Conservation (phyloP, 2,113 vertebrate species). For the Poecile atricapillus region DNA sequence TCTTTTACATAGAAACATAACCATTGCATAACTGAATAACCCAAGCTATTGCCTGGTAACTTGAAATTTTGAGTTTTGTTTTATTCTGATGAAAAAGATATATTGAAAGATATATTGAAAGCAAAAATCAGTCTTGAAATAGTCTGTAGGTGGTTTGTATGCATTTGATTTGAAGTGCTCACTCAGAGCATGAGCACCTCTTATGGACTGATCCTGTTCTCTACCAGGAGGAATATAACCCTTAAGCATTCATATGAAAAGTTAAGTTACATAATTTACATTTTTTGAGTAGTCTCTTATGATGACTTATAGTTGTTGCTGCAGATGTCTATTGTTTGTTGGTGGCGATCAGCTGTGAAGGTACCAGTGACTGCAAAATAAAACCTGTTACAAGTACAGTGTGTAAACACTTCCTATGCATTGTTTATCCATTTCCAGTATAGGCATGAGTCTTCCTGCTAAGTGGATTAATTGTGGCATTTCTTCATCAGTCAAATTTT, state of each 20-base stretch:
- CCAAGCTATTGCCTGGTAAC: neutral
- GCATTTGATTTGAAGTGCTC: neutral
- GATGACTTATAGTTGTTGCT: neutral
- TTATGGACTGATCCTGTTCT: neutral
- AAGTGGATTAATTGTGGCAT: neutral
- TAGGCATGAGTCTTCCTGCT: no score
- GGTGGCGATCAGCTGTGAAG: neutral
- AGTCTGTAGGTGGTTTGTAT: constrained; percentile 23
- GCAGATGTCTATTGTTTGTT: neutral
- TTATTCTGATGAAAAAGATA: neutral
- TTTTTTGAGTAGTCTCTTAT: neutral
- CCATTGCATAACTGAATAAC: neutral
- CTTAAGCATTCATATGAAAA: neutral
- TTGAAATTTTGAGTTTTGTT: neutral
- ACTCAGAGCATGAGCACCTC: neutral
- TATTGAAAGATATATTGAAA: neutral
- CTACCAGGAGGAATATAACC: neutral
- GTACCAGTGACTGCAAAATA: no score
- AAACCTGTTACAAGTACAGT: neutral
- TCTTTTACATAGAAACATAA: neutral
- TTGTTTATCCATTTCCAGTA: neutral
- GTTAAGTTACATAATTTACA: neutral
- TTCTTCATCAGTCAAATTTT: neutral
- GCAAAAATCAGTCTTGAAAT: neutral
- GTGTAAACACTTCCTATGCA: accelerated